These are phyloP conservation scores for Trialeurodes vaporariorum DNA, from an alignment of 1,140 invertebrate species.

Conservation along the genomic window DNA sequence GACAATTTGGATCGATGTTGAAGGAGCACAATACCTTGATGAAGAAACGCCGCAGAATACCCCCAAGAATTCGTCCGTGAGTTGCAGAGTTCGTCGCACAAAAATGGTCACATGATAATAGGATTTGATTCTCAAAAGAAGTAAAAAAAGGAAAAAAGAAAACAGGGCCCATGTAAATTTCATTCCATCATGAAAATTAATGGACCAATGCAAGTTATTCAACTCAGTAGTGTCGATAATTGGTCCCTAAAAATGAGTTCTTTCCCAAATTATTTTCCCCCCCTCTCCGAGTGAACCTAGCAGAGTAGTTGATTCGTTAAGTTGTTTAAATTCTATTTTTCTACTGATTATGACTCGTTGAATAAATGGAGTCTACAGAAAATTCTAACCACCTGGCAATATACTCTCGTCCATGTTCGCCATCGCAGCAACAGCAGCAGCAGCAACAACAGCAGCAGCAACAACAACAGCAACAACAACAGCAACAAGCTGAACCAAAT, in stretches of 20 bases:
- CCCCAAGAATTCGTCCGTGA: neutral
- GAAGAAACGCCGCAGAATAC: neutral
- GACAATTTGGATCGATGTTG: neutral
- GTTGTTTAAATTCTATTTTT: slow-evolving; percentile 5
- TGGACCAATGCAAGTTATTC: too few relatives aligned
- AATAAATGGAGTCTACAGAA: neutral
- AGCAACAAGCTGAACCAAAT: slow-evolving; percentile 33
- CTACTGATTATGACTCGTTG: neutral
- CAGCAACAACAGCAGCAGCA: slow-evolving; percentile 5
- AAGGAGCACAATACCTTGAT: neutral
- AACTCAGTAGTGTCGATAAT: too few relatives aligned
- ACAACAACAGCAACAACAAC: slow-evolving; percentile 14
- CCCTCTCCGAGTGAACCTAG: too few relatives aligned
- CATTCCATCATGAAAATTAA: too few relatives aligned
- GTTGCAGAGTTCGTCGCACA: neutral
- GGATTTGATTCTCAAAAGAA: too few relatives aligned
- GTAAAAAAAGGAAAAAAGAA: too few relatives aligned
- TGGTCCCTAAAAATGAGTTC: too few relatives aligned
- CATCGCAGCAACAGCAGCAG: slow-evolving; percentile 6
- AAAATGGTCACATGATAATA: neutral
- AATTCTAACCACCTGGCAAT: neutral
- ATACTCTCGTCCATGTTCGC: slow-evolving; percentile 3
- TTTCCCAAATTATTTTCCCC: too few relatives aligned
- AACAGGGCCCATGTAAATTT: too few relatives aligned
- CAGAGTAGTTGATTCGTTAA: too few relatives aligned